Conservation (phyloP, 92 coral and sea anemone genomes). For the Porites cylindrica region DNA sequence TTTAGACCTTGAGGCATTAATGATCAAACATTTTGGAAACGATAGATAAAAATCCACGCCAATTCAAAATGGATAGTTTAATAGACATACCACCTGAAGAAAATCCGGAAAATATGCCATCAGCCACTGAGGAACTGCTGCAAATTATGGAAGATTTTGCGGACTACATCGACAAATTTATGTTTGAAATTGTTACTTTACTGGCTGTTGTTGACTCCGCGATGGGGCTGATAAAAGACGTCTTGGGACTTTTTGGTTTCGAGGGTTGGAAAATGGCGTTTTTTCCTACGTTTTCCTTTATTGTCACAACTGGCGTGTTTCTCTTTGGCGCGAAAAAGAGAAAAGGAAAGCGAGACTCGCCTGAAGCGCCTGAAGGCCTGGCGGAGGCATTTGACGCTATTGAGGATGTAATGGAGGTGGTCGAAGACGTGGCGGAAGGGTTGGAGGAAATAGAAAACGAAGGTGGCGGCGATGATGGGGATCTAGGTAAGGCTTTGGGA, state of each 20-base stretch:
- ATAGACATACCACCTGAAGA: slow-evolving; percentile 47
- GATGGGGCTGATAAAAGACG: slow-evolving; percentile 92
- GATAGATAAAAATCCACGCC: background rate
- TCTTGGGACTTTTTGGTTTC: slow-evolving; percentile 82
- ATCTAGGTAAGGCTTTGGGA: slow-evolving; percentile 51
- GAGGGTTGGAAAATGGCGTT: slow-evolving; percentile 92
- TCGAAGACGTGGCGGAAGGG: slow-evolving; percentile 85
- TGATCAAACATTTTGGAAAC: background rate
- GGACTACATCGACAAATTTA: slow-evolving; percentile 91
- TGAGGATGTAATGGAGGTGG: slow-evolving; percentile 77
- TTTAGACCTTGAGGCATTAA: background rate
- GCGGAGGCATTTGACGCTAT: slow-evolving; percentile 82
- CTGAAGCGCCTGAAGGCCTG: slow-evolving; percentile 80
- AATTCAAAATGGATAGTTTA: slow-evolving; percentile 40
- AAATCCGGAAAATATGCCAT: slow-evolving; percentile 66
- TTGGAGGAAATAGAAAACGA: slow-evolving; percentile 68
- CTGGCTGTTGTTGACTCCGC: slow-evolving; percentile 89
- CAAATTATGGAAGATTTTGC: slow-evolving; percentile 89
- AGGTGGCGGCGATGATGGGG: slow-evolving; percentile 54
- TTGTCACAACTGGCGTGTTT: slow-evolving; percentile 86
- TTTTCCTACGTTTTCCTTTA: slow-evolving; percentile 88
- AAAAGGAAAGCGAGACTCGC: slow-evolving; percentile 83
- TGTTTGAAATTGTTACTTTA: slow-evolving; percentile 93
- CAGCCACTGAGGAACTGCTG: slow-evolving; percentile 86
- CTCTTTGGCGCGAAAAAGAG: slow-evolving; percentile 90